A percentile compares a stretch with the other conserved stretches of the same genome.
phyloP scores from a whole-genome alignment of 2,888 invertebrate genomes.

The Oegoconia quadripuncta region DNA sequence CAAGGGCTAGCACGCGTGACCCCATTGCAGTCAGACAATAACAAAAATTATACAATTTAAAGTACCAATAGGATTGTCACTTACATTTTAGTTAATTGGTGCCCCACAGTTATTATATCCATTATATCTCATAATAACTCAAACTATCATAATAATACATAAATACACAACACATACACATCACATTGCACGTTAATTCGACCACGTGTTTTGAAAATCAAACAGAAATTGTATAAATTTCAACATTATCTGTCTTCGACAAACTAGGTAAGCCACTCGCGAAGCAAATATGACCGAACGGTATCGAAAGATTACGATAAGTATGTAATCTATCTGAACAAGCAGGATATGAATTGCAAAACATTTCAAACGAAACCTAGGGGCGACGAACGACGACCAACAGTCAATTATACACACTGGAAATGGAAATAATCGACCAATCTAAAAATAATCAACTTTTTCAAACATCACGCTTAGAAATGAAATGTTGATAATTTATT shows the following conservation, averaged over 20 bases:
- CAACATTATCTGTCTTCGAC: conserved; percentile 29
- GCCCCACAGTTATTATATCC: too few species aligned
- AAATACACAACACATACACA: conserved; percentile 15
- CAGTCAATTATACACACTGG: too few species aligned
- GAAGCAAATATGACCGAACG: conserved; percentile 23
- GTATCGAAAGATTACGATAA: conserved; percentile 35
- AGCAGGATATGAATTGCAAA: conserved; percentile 27
- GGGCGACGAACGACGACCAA: too few species aligned
- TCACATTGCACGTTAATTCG: conserved; percentile 18
- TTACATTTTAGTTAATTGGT: too few species aligned
- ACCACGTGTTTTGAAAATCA: conserved; percentile 1
- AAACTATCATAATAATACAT: too few species aligned
- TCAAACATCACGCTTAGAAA: too few species aligned
- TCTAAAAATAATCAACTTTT: too few species aligned
- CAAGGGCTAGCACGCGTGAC: conserved; percentile 25
- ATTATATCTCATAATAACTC: too few species aligned
- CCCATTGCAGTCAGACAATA: conserved; percentile 27
- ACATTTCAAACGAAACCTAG: conserved; percentile 18
- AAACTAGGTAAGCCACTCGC: conserved; percentile 23
- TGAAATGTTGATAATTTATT: too few species aligned
- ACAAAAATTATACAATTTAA: background rate
- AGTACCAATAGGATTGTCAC: too few species aligned
- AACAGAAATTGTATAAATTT: conserved; percentile 23
- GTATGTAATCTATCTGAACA: conserved; percentile 29
- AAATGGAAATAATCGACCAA: too few species aligned